Evolutionary conservation across 1,140 invertebrate genomes (phyloP), one percentile per base, ranked within the genome.

Genomic region (Alviniconcha marisindica): DNA sequence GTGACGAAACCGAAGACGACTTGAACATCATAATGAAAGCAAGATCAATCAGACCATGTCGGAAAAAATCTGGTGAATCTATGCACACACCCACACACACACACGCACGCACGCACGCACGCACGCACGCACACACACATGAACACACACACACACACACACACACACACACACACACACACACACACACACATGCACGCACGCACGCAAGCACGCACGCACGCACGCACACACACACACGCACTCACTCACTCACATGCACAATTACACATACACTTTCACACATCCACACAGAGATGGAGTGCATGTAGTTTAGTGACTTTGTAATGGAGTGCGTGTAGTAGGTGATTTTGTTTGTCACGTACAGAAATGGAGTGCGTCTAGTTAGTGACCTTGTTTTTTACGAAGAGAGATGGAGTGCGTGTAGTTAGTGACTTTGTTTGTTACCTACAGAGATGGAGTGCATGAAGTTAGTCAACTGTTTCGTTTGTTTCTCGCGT

Each of bases 1-100:
- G 54, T 33, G 77, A 85, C 54, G 77, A 80, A 40, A 38, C 60
- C 3, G 48, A 79, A 24, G 79, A 83, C 12, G 54, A 85, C 51
- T 24, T 80, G 0, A 85, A 66, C 69, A 31, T 60, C 0, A 14
- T 85, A 14, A 73, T 79, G 66, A 48, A 73, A 4, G 76, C n/a
- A 15, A 38, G 38, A 14, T 2, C 14, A n/a, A 21, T 56, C 24
- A 21, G 15, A 12, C 48, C 74, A 12, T 83, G 82, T n/a, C 44
- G 82, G 3, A 78, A 36, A 40, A n/a, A 15, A 5, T 15, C 42
- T 42, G 38, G 69, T 81, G 36, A 51, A 51, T 12, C 7, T 12
- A 51, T 21, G 21, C 48, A 51, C 48, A 51, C 48, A 21, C 48
- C 7, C 48, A 21, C 48, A 51, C 48, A 51, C 48, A 51, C 48